A percentile compares a stretch with the other conserved stretches of the same genome.
Evolutionary conservation across 2,888 invertebrate genomes (phyloP).

Genomic region (Drosophila paracracens): DNA sequence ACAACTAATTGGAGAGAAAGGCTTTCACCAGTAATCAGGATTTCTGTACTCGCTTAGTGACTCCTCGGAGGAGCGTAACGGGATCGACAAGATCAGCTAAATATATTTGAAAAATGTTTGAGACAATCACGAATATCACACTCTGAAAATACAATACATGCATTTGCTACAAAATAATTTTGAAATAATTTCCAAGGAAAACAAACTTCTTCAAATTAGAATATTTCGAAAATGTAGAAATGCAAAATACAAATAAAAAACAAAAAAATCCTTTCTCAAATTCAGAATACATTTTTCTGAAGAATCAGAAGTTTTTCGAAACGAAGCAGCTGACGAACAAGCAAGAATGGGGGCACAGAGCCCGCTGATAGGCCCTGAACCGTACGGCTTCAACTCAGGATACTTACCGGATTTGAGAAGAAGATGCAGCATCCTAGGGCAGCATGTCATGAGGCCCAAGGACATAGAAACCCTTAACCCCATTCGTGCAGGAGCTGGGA

Average conservation of each 20-base stretch:
- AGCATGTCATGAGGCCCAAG: too few relatives aligned
- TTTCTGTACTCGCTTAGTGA: neutral
- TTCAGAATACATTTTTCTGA: neutral
- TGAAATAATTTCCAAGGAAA: neutral
- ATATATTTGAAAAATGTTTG: neutral
- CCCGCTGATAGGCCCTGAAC: too few relatives aligned
- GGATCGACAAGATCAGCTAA: too few relatives aligned
- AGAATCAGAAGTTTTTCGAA: neutral
- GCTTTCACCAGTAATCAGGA: neutral
- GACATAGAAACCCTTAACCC: too few relatives aligned
- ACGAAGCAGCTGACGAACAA: too few relatives aligned
- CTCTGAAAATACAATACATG: neutral
- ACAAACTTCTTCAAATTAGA: neutral
- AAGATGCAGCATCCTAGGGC: too few relatives aligned
- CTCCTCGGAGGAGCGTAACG: too few relatives aligned
- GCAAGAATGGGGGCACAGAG: too few relatives aligned
- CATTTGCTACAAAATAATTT: neutral
- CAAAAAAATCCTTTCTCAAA: neutral
- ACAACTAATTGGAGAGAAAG: neutral
- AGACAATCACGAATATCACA: neutral
- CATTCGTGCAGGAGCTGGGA: too few relatives aligned
- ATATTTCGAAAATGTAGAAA: neutral
- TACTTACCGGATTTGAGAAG: too few relatives aligned
- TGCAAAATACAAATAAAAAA: neutral
- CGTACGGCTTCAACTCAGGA: too few relatives aligned